These are phyloP conservation scores for Gadopsis bispinosus DNA, from an alignment of 2,797 vertebrate species.

Conservation along the genomic window DNA sequence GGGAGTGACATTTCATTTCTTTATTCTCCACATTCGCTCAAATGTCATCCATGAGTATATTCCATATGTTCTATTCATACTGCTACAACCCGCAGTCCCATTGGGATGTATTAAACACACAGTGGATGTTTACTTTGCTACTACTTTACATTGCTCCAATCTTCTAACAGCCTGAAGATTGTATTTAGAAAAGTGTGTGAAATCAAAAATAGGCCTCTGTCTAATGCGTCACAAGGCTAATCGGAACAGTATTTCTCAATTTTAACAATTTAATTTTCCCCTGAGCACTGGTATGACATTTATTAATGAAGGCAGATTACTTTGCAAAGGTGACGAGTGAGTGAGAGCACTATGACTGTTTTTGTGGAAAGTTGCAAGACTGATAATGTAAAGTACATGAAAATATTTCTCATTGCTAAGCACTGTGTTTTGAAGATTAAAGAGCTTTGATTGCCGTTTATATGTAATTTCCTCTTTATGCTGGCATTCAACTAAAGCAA, in stretches of 20 bases:
- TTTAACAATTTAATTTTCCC: constrained; percentile 14
- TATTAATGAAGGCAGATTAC: constrained; percentile 11
- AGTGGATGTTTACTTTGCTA: constrained; percentile 34
- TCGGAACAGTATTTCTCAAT: constrained; percentile 9
- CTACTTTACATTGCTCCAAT: neutral
- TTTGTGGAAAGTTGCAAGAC: neutral
- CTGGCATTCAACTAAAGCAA: neutral
- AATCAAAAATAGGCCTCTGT: neutral
- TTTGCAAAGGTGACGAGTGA: constrained; percentile 21
- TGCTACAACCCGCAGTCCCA: constrained; percentile 13
- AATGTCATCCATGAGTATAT: constrained; percentile 29
- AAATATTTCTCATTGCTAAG: constrained; percentile 7
- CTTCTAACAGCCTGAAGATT: constrained; percentile 12
- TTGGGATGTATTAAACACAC: constrained; percentile 36
- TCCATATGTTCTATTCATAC: neutral
- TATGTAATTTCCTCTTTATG: neutral
- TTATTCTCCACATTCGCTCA: constrained; percentile 17
- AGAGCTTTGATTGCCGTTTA: constrained; percentile 14
- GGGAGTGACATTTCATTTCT: constrained; percentile 19
- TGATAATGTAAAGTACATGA: constrained; percentile 11
- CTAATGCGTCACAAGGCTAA: neutral
- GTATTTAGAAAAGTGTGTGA: neutral
- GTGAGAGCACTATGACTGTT: neutral
- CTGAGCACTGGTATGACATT: constrained; percentile 6
- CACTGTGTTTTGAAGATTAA: neutral